Evolutionary conservation across 92 coral and sea anemone species (phyloP).

Genomic region (Pocillopora grandis): DNA sequence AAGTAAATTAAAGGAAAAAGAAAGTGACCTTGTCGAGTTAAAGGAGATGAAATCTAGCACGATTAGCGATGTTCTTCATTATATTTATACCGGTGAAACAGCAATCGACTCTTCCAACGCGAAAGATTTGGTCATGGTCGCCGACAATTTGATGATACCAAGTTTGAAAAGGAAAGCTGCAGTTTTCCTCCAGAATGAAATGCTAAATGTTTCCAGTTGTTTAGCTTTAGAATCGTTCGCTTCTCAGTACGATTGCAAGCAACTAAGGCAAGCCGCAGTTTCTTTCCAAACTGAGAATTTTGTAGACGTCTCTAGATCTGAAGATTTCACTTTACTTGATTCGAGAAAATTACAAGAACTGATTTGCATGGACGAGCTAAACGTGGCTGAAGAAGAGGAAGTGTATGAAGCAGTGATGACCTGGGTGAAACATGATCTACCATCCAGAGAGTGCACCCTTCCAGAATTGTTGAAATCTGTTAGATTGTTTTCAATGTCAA

Average conservation of each 20-base stretch:
- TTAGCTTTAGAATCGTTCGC: background rate
- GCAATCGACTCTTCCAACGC: constrained; percentile 56
- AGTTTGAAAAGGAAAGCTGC: constrained; percentile 24
- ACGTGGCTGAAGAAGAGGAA: background rate
- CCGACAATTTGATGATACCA: constrained; percentile 63
- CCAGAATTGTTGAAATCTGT: constrained; percentile 1
- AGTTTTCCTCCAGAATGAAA: background rate
- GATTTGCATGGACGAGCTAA: background rate
- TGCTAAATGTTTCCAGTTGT: background rate
- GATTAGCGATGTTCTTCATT: constrained; percentile 48
- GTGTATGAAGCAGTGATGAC: no score
- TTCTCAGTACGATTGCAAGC: background rate
- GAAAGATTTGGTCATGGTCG: constrained; percentile 48
- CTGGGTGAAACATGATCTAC: no score
- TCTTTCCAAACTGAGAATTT: background rate
- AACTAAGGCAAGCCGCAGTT: background rate
- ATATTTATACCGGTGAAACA: constrained; percentile 72
- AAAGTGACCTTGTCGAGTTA: constrained; percentile 28
- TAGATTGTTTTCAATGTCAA: constrained; percentile 34
- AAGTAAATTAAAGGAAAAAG: constrained; percentile 38
- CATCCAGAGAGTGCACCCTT: background rate
- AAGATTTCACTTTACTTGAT: background rate
- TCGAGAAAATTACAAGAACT: background rate
- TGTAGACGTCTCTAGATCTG: background rate
- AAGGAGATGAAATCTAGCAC: constrained; percentile 40